Conservation (phyloP, 1,140 invertebrate genomes). For the Orius insidiosus region DNA sequence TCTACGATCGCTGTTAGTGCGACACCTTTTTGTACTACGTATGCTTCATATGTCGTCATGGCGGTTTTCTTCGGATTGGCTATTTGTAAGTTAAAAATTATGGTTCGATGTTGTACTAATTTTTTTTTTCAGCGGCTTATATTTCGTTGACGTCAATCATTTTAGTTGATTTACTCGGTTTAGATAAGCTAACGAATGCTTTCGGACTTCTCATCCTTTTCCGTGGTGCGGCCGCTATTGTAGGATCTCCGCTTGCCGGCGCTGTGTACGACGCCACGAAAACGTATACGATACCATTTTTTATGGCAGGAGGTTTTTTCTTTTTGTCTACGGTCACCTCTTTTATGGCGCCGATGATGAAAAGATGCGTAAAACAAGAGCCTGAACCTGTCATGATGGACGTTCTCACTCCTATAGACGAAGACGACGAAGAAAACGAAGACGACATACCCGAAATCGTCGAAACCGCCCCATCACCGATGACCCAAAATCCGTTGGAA, state of each 20-base stretch:
- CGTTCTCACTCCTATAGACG: conserved; percentile 59
- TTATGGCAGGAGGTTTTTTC: conserved; percentile 78
- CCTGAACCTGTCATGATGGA: conserved; percentile 41
- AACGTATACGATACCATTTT: conserved; percentile 78
- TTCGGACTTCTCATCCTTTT: conserved; percentile 91
- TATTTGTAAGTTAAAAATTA: conserved; percentile 61
- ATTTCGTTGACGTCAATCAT: conserved; percentile 96
- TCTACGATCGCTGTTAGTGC: conserved; percentile 70
- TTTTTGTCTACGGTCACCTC: conserved; percentile 65
- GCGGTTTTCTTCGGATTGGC: conserved; percentile 88
- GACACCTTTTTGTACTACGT: conserved; percentile 69
- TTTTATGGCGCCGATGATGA: conserved; percentile 63
- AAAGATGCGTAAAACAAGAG: conserved; percentile 34
- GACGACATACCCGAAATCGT: conserved; percentile 39
- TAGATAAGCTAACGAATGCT: conserved; percentile 90
- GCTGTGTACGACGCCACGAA: conserved; percentile 73
- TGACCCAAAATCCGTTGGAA: conserved; percentile 25
- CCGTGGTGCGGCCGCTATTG: conserved; percentile 76
- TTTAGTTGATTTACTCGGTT: conserved; percentile 82
- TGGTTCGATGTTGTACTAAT: conserved; percentile 1
- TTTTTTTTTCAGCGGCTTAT: conserved; percentile 65
- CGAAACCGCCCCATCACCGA: conserved; percentile 42
- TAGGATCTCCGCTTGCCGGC: conserved; percentile 67
- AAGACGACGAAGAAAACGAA: conserved; percentile 41
- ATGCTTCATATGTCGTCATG: conserved; percentile 57